These are phyloP conservation scores for Dyspetes luteomarginatus DNA, from an alignment of 2,888 invertebrate species.

Conservation along the genomic window DNA sequence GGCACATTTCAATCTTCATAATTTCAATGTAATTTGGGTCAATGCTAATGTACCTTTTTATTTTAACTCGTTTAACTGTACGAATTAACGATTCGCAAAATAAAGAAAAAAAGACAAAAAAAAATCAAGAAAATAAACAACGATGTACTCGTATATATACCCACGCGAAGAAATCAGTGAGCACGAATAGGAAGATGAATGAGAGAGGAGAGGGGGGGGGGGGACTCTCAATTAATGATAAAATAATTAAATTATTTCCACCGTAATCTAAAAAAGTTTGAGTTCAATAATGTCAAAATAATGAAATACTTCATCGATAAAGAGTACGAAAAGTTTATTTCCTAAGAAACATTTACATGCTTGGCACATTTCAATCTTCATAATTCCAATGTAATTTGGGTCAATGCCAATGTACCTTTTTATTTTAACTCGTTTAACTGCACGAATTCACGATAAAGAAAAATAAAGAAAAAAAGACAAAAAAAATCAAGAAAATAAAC, in stretches of 20 bases:
- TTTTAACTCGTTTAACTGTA: not conserved
- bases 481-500: constrained; percentile 20
- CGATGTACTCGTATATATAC: not conserved
- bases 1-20: too few relatives aligned
- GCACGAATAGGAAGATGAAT: constrained; percentile 39
- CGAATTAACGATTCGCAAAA: constrained; percentile 11
- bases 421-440: not conserved
- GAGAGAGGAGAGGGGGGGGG: not conserved
- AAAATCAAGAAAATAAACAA: constrained; percentile 16
- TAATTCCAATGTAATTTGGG: constrained; percentile 14
- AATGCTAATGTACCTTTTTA: constrained; percentile 15
- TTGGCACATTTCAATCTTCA: too few relatives aligned
- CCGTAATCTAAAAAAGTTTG: too few relatives aligned
- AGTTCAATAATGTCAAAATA: too few relatives aligned
- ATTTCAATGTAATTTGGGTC: constrained; percentile 19
- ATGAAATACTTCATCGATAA: too few relatives aligned
- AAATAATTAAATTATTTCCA: too few relatives aligned
- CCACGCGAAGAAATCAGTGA: constrained; percentile 58
- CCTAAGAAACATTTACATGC: too few relatives aligned
- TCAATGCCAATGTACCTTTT: constrained; percentile 13
- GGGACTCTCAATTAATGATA: too few relatives aligned
- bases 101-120: constrained; percentile 9
- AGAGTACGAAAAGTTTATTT: not conserved
- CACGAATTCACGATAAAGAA: constrained; percentile 9
- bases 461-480: constrained; percentile 7